Conservation (phyloP, 2,888 invertebrate species). For the Myathropa florea region DNA sequence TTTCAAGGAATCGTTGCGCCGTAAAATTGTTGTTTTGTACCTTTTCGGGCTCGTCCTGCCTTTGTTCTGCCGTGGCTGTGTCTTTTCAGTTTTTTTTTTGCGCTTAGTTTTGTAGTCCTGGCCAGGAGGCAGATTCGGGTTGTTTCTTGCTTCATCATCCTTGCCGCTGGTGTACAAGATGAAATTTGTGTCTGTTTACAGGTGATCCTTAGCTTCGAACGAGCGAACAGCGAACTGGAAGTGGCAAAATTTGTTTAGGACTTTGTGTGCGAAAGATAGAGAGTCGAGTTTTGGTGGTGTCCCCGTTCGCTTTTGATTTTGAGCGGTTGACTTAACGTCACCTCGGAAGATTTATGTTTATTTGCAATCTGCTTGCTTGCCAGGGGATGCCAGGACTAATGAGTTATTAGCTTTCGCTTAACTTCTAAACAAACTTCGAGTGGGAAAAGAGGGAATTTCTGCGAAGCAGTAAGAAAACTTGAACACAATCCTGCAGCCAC, state of each 20-base stretch:
- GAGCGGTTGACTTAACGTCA: not conserved
- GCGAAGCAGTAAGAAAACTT: too few species aligned
- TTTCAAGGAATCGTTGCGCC: not conserved
- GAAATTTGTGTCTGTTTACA: slow-evolving; percentile 1
- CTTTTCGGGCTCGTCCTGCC: not conserved
- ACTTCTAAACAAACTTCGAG: too few species aligned
- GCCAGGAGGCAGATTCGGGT: slow-evolving; percentile 3
- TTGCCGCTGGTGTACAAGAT: not conserved
- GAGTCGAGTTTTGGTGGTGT: not conserved
- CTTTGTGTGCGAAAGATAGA: not conserved
- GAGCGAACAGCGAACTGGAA: slow-evolving; percentile 10
- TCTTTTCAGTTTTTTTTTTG: not conserved
- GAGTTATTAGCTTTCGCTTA: not conserved
- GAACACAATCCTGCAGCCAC: too few species aligned
- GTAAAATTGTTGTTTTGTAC: not conserved
- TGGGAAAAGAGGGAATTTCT: too few species aligned
- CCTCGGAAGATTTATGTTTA: not conserved
- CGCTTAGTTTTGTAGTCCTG: not conserved
- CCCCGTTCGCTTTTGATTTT: not conserved
- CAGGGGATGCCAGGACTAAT: not conserved
- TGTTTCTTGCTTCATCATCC: not conserved
- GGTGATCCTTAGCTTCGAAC: not conserved
- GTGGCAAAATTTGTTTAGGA: slow-evolving; percentile 15
- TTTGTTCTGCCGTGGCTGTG: not conserved
- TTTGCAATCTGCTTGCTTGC: not conserved